These are phyloP conservation scores for Dendronephthya gigantea DNA, from an alignment of 64 coral and sea anemone genomes.

Conservation along the genomic window DNA sequence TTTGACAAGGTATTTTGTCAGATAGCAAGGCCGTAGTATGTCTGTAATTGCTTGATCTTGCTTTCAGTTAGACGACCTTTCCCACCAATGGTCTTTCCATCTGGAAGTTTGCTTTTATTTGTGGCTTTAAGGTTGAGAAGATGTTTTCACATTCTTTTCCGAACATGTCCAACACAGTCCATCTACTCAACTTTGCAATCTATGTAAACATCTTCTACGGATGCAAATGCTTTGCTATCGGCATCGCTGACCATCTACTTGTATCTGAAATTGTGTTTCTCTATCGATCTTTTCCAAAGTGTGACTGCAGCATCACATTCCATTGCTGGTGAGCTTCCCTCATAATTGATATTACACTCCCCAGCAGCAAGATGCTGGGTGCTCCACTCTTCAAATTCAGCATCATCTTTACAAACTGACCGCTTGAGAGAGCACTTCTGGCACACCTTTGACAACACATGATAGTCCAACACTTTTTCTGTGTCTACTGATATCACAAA, in stretches of 20 bases:
- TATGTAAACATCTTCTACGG: slow-evolving; percentile 29
- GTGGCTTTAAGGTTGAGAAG: slow-evolving; percentile 20
- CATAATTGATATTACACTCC: slow-evolving; percentile 39
- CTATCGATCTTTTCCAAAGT: slow-evolving; percentile 14
- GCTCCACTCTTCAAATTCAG: slow-evolving; percentile 36
- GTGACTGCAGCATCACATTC: slow-evolving; percentile 21
- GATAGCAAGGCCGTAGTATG: neutral
- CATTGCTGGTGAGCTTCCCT: slow-evolving; percentile 48
- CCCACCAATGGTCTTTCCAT: slow-evolving; percentile 42
- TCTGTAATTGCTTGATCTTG: neutral
- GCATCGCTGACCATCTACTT: slow-evolving; percentile 39
- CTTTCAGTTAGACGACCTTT: slow-evolving; percentile 27
- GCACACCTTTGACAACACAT: slow-evolving; percentile 31
- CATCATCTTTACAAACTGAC: slow-evolving; percentile 25
- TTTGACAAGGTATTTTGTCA: neutral
- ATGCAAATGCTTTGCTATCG: slow-evolving; percentile 32
- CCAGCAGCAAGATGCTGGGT: slow-evolving; percentile 25
- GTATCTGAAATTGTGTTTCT: slow-evolving; percentile 33
- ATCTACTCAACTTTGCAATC: slow-evolving; percentile 23
- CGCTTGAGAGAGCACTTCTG: slow-evolving; percentile 29
- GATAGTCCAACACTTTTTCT: slow-evolving; percentile 32
- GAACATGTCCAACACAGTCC: slow-evolving; percentile 47
- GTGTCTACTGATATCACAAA: slow-evolving; percentile 43
- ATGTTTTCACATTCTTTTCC: slow-evolving; percentile 43
- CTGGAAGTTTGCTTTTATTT: slow-evolving; percentile 31